Evolutionary conservation across 2,797 vertebrate genomes (phyloP).

Genomic region (Centropyge bicolor): DNA sequence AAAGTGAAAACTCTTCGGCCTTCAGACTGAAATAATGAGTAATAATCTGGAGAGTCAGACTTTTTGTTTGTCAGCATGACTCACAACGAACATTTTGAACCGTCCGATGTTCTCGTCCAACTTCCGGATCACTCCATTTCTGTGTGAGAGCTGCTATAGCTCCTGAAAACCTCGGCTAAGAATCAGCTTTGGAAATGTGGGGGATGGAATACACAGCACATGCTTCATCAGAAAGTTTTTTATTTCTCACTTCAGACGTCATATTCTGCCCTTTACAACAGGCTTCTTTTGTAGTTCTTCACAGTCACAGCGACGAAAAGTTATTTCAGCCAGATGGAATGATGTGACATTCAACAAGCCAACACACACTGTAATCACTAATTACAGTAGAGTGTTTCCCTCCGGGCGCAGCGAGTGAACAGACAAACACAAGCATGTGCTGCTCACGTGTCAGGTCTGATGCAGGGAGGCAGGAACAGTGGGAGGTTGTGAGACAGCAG

Average conservation of each 20-base stretch:
- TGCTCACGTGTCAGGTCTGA: conserved; percentile 4
- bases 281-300: neutral
- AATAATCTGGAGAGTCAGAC: neutral
- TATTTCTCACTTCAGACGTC: neutral
- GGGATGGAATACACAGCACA: neutral
- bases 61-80: neutral
- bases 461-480: neutral
- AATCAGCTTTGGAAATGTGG: neutral
- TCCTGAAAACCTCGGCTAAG: neutral
- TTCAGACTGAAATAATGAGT: neutral
- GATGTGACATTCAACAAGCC: conserved; percentile 9
- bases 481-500: neutral
- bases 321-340: conserved; percentile 13
- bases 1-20: too few species aligned
- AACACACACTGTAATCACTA: neutral
- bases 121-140: neutral
- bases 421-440: neutral
- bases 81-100: neutral
- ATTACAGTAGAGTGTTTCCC: neutral
- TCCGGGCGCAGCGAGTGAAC: neutral
- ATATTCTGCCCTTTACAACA: neutral
- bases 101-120: neutral
- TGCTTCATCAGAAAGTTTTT: neutral
- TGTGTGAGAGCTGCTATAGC: neutral
- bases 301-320: neutral